Percentiles rank a stretch among this genome's conserved stretches.
Conservation (phyloP, 2,888 invertebrate species). For the Agapostemon virescens region DNA sequence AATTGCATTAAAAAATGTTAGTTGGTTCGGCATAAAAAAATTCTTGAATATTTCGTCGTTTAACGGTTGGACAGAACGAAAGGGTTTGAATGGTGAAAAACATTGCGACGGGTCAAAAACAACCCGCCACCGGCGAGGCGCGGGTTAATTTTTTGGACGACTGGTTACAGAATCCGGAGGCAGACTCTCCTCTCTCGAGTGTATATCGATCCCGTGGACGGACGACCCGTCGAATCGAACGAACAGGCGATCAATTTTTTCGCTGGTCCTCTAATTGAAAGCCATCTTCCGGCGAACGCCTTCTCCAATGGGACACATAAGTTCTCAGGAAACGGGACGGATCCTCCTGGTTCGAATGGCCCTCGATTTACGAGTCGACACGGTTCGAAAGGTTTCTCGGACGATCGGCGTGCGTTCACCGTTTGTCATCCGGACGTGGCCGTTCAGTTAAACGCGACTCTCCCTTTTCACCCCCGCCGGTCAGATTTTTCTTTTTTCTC, state of each 20-base stretch:
- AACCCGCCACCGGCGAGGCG: neutral
- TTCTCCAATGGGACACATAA: conserved; percentile 25
- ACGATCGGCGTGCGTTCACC: neutral
- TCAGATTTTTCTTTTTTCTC: neutral
- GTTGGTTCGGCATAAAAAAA: neutral
- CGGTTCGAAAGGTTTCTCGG: conserved; percentile 1
- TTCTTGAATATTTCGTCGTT: neutral
- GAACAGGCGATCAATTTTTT: conserved; percentile 30
- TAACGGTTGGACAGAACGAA: neutral
- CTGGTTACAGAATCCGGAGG: neutral
- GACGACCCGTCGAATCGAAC: conserved; percentile 28
- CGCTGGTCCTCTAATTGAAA: conserved; percentile 39
- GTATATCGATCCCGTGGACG: conserved; percentile 21
- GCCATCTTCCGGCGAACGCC: conserved; percentile 19
- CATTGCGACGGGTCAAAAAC: neutral
- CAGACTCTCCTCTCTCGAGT: neutral
- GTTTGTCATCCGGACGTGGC: conserved; percentile 20
- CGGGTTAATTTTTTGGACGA: conserved; percentile 26
- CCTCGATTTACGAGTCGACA: conserved; percentile 27
- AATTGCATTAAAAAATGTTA: neutral
- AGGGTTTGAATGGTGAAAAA: too few species aligned
- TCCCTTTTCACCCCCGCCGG: neutral
- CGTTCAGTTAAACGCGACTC: neutral
- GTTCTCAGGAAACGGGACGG: conserved; percentile 10
- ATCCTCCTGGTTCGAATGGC: neutral